Conservation (phyloP, 2,888 invertebrate genomes). For the Cataglyphis cursor region DNA sequence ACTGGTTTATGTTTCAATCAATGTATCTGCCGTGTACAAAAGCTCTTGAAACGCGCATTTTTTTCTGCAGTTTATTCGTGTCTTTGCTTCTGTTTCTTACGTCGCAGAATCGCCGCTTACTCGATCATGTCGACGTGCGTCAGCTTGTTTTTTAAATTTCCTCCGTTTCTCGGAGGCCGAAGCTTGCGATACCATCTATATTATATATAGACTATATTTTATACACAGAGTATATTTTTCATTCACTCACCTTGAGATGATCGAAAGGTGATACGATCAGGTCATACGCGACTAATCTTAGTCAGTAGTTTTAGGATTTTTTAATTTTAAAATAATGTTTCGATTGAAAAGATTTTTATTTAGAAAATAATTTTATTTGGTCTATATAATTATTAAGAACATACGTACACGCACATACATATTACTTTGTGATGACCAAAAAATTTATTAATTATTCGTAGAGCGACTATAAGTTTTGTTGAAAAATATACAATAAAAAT, state of each 20-base stretch:
- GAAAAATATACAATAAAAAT: too few relatives aligned
- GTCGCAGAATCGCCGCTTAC: not conserved
- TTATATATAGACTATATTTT: too few relatives aligned
- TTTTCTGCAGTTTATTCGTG: slow-evolving; percentile 73
- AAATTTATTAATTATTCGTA: not conserved
- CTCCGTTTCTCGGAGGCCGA: not conserved
- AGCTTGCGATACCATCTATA: not conserved
- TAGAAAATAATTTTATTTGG: too few relatives aligned
- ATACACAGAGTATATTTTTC: not conserved
- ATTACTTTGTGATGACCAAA: not conserved
- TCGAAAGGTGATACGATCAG: not conserved
- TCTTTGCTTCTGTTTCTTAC: slow-evolving; percentile 33
- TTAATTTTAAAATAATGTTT: not conserved
- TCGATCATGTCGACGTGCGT: not conserved
- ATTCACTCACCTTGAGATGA: not conserved
- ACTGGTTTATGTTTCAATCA: slow-evolving; percentile 86
- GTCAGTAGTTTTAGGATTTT: not conserved
- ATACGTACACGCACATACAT: not conserved
- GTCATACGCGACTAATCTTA: not conserved
- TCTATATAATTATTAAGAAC: not conserved
- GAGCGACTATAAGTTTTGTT: too few relatives aligned
- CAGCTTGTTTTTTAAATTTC: not conserved
- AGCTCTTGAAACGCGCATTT: slow-evolving; percentile 65
- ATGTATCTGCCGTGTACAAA: slow-evolving; percentile 81
- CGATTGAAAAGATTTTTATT: too few relatives aligned